These are phyloP conservation scores for Chrysolophus pictus DNA, from an alignment of 2,797 vertebrate species.

Conservation along the genomic window DNA sequence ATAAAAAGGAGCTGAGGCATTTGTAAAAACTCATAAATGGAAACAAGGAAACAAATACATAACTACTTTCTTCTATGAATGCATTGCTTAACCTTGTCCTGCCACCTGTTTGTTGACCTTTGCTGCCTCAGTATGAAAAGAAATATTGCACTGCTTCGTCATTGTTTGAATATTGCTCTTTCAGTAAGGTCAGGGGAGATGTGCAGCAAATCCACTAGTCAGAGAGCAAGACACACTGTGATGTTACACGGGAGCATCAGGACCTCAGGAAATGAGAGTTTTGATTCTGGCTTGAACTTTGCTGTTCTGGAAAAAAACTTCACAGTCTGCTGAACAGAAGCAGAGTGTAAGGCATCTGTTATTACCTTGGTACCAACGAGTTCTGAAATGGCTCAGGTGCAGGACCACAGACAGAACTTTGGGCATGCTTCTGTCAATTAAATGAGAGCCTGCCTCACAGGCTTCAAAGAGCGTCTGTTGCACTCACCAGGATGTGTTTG, in stretches of 20 bases:
- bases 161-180: conserved; percentile 39
- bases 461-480: neutral
- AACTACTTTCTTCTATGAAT: neutral
- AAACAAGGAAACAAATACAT: neutral
- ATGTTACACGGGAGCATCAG: neutral
- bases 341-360: neutral
- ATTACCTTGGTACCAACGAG: neutral
- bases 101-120: neutral
- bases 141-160: conserved; percentile 29
- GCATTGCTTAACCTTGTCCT: conserved; percentile 30
- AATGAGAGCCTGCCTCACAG: conserved; percentile 22
- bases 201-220: conserved; percentile 10
- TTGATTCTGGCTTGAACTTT: neutral
- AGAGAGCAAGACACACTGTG: neutral
- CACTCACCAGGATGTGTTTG: neutral
- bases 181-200: conserved; percentile 44
- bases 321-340: neutral
- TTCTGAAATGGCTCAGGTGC: neutral
- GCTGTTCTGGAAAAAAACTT: conserved; percentile 9
- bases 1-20: conserved; percentile 14
- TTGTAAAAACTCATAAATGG: neutral
- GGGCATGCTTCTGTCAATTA: neutral
- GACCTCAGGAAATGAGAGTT: neutral
- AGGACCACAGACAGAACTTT: neutral
- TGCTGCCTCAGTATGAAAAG: neutral